These are phyloP conservation scores for Typhlichthys eigenmanni DNA, from an alignment of 2,797 vertebrate genomes.

Conservation along the genomic window DNA sequence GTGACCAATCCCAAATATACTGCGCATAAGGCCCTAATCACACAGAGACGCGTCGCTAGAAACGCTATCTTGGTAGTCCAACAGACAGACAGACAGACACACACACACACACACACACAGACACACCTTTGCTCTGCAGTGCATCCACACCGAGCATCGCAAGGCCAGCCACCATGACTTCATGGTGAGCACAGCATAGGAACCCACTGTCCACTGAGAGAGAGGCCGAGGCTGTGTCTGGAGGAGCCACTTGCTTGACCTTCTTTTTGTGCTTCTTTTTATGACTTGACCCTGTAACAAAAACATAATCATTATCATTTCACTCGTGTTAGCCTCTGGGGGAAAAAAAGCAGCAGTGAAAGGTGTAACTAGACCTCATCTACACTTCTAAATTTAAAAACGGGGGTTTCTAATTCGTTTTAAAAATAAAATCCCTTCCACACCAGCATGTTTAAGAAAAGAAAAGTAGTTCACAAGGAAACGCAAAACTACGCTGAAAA, in stretches of 20 bases:
- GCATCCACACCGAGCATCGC: slow-evolving; percentile 78
- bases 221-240: slow-evolving; percentile 31
- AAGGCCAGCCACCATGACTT: slow-evolving; percentile 91
- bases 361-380: background rate
- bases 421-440: too few species aligned
- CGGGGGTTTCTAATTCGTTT: too few species aligned
- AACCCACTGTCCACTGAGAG: slow-evolving; percentile 84
- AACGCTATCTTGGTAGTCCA: background rate
- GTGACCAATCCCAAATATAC: too few species aligned
- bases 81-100: background rate
- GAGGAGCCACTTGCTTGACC: slow-evolving; percentile 51
- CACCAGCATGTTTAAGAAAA: too few species aligned
- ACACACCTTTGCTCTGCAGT: slow-evolving; percentile 77
- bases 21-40: too few species aligned
- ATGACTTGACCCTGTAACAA: slow-evolving; percentile 65
- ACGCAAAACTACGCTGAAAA: too few species aligned
- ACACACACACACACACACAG: background rate
- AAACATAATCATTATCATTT: slow-evolving; percentile 3
- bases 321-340: background rate
- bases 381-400: too few species aligned
- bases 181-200: slow-evolving; percentile 94
- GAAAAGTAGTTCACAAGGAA: too few species aligned
- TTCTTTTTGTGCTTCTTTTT: slow-evolving; percentile 84
- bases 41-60: background rate
- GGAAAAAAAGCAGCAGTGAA: background rate